These are phyloP conservation scores for Premnoplex brunnescens DNA, from an alignment of 2,797 vertebrate species.

Conservation along the genomic window DNA sequence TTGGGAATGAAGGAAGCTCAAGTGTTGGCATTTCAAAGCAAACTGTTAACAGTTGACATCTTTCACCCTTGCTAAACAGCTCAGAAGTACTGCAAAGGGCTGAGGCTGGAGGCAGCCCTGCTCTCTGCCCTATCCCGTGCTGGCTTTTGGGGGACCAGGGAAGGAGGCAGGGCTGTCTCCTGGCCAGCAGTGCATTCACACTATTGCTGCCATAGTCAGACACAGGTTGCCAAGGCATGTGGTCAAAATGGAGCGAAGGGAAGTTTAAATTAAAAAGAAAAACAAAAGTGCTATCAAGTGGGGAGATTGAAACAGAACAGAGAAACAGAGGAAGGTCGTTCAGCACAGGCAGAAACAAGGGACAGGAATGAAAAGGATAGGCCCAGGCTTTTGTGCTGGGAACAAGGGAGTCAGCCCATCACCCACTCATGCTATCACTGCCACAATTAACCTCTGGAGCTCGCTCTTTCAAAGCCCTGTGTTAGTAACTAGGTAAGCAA, in stretches of 20 bases:
- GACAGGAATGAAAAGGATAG: not conserved
- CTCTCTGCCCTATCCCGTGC: not conserved
- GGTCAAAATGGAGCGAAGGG: not conserved
- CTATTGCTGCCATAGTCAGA: not conserved
- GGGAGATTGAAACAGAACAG: not conserved
- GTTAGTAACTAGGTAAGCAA: conserved; percentile 2
- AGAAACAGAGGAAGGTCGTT: not conserved
- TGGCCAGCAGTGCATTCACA: not conserved
- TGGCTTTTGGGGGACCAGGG: not conserved
- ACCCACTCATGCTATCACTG: not conserved
- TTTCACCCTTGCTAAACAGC: not conserved
- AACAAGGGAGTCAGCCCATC: not conserved
- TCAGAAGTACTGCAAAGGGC: not conserved
- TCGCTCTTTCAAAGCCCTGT: not conserved
- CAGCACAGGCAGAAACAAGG: not conserved
- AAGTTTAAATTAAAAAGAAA: not conserved
- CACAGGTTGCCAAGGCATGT: conserved; percentile 5
- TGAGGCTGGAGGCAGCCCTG: not conserved
- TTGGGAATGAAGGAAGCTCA: not conserved
- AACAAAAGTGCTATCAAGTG: not conserved
- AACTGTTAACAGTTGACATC: not conserved
- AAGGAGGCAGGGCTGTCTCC: not conserved
- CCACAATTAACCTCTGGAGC: conserved; percentile 27
- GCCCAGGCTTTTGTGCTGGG: not conserved
- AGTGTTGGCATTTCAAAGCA: not conserved